Base-by-base conservation (phyloP, 2,113 vertebrate genomes). In the Puntigrus tetrazona region DNA sequence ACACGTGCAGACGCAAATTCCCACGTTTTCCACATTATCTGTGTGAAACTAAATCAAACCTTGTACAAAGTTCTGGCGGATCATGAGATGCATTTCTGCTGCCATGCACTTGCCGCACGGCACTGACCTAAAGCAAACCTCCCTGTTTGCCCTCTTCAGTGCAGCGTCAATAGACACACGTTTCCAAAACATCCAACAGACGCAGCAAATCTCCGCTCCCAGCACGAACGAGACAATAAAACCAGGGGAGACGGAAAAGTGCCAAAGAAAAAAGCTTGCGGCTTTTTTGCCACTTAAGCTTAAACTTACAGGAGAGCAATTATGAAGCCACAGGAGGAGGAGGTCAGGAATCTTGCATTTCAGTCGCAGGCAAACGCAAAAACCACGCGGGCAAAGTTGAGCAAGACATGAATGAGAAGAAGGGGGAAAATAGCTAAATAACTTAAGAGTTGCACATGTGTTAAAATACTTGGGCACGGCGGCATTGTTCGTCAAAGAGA, bases 141-240 rank as follows among this genome's bases (percentile, higher is more conserved):
- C 55, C 18, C 59, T 86, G 85, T 88, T 86, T 88, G 84, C 81
- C n/a, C 52, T 78, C 47, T 67, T 22, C 29, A 29, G 27, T 29
- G 3, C 57, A 76, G 43, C 5, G 65, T 45, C 83, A 77, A 72
- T 10, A 81, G 9, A 80, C 43, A 76, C 83, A 72, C 70, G 6
- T 25, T 41, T 41, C 73, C 75, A 57, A 76, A 73, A 84, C 81
- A 84, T 59, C 82, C 38, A 27, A 77, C 7, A 61, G 55, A 82
- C 63, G 50, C 78, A 50, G 47, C 47, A 45, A 43, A 63, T 50
- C 34, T 70, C 69, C 31, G 25, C 69, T 61, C 61, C 47, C 9
- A 78, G 74, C 77, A 82, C 20, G 74, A 89, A 87, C 55, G 69
- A 91, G 90, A 89, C 89, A 91, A 90, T 92, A 91, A 93, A 93